These are phyloP conservation scores for Meloe dianella DNA, from an alignment of 2,888 invertebrate genomes.

Conservation along the genomic window DNA sequence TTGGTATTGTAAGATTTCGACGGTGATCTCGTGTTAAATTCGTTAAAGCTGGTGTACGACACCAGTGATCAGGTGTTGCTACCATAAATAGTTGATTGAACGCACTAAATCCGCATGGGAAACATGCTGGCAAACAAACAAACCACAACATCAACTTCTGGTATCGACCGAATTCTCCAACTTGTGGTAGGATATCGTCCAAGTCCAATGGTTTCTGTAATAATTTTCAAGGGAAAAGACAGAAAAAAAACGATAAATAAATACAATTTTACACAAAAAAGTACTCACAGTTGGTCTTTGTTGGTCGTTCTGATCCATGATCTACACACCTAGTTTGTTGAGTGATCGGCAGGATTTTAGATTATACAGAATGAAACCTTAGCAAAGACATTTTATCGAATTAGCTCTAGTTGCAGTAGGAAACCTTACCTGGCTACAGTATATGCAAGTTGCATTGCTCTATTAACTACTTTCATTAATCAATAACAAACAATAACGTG, in stretches of 20 bases:
- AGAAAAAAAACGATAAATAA: too few relatives aligned
- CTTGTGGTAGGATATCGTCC: constrained; percentile 82
- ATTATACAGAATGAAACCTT: constrained; percentile 22
- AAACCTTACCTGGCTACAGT: background rate
- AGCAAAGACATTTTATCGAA: constrained; percentile 13
- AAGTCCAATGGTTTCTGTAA: constrained; percentile 71
- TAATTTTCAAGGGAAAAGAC: background rate
- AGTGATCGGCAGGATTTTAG: constrained; percentile 15
- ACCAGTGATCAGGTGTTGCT: constrained; percentile 87
- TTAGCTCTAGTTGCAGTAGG: background rate
- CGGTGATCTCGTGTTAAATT: constrained; percentile 66
- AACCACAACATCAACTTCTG: constrained; percentile 86
- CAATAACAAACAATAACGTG: too few relatives aligned
- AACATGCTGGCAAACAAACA: constrained; percentile 86
- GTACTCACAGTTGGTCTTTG: constrained; percentile 11
- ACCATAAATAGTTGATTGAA: constrained; percentile 94
- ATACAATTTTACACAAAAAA: constrained; percentile 14
- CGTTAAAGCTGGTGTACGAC: constrained; percentile 71
- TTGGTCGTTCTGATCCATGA: constrained; percentile 26
- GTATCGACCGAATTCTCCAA: constrained; percentile 89
- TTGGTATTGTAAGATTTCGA: constrained; percentile 72
- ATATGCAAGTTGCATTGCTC: background rate
- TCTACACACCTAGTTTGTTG: constrained; percentile 7
- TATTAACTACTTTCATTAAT: background rate
- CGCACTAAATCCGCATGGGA: constrained; percentile 90